Evolutionary conservation across 2,797 vertebrate species (phyloP).

Genomic region (Brotogeris chrysoptera): DNA sequence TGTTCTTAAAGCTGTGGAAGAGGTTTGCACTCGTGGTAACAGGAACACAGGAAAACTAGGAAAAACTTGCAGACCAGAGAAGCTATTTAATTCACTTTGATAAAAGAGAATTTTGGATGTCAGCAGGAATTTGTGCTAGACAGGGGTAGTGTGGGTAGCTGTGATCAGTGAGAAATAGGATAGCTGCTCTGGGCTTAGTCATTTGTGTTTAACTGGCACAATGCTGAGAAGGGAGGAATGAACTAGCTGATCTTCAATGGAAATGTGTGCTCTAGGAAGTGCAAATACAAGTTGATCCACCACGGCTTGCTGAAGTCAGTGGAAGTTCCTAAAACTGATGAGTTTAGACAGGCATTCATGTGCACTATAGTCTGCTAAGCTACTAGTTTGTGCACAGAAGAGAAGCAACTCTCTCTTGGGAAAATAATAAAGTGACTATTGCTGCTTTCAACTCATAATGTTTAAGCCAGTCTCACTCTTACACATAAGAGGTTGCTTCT

Average conservation of each 20-base stretch:
- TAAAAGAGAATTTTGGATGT: conserved; percentile 26
- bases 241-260: not conserved
- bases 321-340: not conserved
- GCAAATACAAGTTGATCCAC: not conserved
- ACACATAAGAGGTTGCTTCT: not conserved
- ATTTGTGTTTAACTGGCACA: conserved; percentile 14
- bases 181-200: not conserved
- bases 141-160: not conserved
- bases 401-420: not conserved
- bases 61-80: not conserved
- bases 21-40: not conserved
- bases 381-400: not conserved
- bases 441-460: not conserved
- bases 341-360: not conserved
- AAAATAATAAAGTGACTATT: not conserved
- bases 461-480: not conserved
- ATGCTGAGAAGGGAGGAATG: not conserved
- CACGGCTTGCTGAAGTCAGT: not conserved
- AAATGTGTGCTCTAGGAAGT: not conserved
- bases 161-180: conserved; percentile 17
- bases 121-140: conserved; percentile 36
- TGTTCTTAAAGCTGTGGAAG: not conserved
- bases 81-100: conserved; percentile 13
- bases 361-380: not conserved
- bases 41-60: not conserved